A percentile compares a stretch with the other conserved stretches of the same genome.
Conservation (phyloP, 2,113 vertebrate genomes). For the Ramphastos sulfuratus region DNA sequence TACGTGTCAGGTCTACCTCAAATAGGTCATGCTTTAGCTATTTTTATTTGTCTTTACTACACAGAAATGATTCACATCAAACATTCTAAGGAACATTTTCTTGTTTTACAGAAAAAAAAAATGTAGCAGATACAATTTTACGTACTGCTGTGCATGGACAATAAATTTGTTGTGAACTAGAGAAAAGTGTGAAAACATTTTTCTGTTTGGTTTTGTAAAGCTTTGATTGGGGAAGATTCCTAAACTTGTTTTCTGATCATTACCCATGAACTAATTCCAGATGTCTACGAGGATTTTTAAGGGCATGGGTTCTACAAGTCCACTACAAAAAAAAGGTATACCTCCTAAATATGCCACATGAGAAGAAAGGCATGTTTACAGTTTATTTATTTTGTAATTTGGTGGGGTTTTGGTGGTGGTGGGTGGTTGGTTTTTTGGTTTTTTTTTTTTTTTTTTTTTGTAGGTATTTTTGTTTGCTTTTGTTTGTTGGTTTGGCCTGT, state of each 20-base stretch:
- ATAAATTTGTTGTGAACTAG: background rate
- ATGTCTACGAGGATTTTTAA: background rate
- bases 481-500: too few relatives aligned
- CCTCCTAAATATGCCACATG: rapidly evolving
- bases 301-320: background rate
- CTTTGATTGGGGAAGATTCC: background rate
- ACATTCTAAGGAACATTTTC: background rate
- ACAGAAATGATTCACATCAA: background rate
- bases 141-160: rapidly evolving
- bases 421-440: background rate
- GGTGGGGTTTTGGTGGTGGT: too few relatives aligned
- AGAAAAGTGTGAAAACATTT: background rate
- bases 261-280: background rate
- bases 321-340: background rate
- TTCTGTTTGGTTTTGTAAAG: background rate
- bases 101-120: background rate
- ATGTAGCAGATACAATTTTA: background rate
- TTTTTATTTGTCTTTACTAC: background rate
- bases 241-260: background rate
- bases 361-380: background rate
- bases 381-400: too few relatives aligned
- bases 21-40: background rate
- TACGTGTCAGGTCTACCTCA: background rate
- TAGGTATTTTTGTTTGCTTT: too few relatives aligned
- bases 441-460: background rate